Evolutionary conservation across 1,140 invertebrate genomes (phyloP), one percentile per base, ranked within the genome.

Genomic region (Platyura marginata): DNA sequence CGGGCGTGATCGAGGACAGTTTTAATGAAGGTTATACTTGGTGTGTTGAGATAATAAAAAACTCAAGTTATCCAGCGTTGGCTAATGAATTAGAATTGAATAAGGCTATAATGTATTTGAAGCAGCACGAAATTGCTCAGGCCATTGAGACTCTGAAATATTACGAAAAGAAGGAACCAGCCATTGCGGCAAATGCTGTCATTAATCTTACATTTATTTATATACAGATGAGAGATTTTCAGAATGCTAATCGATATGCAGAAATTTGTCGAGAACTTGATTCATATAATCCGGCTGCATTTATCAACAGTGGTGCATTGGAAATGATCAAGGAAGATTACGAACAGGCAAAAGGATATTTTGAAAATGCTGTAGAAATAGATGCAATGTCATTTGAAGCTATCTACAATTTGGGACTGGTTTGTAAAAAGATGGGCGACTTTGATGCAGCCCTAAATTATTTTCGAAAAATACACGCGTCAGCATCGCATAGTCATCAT

Each of bases 181-280:
- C 84, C 64, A 80, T 90, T 38, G 85, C 84, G 1, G 79, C 81
- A 47, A 75, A 74, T 32, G 90, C 91, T 5, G 74, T 85, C 5
- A 89, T 84, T n/a, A 94, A 95, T 67, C 65, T 95, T 13, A 81
- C 85, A 3, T 91, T 94, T 54, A 75, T 95, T 39, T 84, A 90
- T 55, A 85, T 62, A 43, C 55, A 89, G 81, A 74, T 88, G 72
- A 80, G 80, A 42, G 84, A 92, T 56, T 66, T 81, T 40, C 71
- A 79, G n/a, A 76, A 85, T 64, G 86, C 90, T 13, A 76, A 81
- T 49, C 82, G 78, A 49, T 90, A 81, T 57, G 78, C 75, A 3
- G 74, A 84, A 54, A 65, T 80, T 49, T 80, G 87, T 16, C 69
- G 81, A 51, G 70, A 75, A 53, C 70, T 79, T 36, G 88, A 87